These are phyloP conservation scores for Strix aluco DNA, from an alignment of 2,113 vertebrate species.

Conservation along the genomic window DNA sequence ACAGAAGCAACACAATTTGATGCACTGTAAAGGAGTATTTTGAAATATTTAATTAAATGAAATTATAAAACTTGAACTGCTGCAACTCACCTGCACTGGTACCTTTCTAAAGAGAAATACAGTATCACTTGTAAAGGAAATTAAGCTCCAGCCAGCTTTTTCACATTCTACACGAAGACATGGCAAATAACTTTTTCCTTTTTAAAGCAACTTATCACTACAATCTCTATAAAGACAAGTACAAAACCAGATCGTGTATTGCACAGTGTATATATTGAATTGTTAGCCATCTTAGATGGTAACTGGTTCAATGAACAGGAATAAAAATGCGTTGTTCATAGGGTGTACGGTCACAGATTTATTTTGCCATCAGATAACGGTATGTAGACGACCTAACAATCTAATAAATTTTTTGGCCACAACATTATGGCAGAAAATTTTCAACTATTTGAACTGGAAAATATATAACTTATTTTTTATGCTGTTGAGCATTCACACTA, in stretches of 20 bases:
- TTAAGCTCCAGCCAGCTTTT: background rate
- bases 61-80: background rate
- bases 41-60: constrained; percentile 1
- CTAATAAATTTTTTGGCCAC: background rate
- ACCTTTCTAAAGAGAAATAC: background rate
- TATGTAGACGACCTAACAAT: background rate
- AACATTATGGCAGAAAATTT: background rate
- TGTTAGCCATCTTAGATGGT: background rate
- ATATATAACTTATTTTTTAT: background rate
- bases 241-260: background rate
- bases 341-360: background rate
- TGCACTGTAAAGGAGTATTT: background rate
- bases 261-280: background rate
- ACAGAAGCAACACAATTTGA: background rate
- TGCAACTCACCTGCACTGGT: background rate
- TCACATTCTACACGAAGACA: background rate
- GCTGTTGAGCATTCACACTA: background rate
- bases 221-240: background rate
- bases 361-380: background rate
- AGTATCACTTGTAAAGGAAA: background rate
- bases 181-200: background rate
- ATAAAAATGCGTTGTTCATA: background rate
- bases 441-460: background rate
- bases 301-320: background rate
- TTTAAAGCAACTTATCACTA: background rate